phyloP scores from a whole-genome alignment of 2,888 invertebrate species.

The Trachelus tabidus region DNA sequence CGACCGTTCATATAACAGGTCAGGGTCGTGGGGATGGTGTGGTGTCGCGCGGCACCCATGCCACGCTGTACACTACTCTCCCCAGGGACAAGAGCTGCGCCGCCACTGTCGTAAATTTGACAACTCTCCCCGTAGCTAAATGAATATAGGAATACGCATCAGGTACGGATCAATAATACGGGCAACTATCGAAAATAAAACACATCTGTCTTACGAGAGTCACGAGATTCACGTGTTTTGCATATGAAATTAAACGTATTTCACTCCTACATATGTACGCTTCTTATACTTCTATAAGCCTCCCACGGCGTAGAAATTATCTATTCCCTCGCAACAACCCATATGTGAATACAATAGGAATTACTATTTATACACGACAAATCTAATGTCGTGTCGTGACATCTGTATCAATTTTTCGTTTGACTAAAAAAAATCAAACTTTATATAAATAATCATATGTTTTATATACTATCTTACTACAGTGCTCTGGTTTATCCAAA shows the following conservation, averaged over 20 bases:
- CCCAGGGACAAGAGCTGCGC: constrained; percentile 29
- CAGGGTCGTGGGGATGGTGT: constrained; percentile 32
- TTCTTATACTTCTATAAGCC: not conserved
- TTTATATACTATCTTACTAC: not conserved
- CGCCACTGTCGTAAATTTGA: constrained; percentile 47
- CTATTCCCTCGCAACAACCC: not conserved
- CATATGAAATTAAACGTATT: not conserved
- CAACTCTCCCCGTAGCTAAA: constrained; percentile 49
- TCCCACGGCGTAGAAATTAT: not conserved
- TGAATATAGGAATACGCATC: constrained; percentile 34
- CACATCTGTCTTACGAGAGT: not conserved
- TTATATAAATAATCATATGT: not conserved
- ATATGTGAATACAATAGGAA: not conserved
- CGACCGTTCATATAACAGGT: constrained; percentile 24
- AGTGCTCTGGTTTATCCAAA: not conserved
- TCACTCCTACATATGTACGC: not conserved
- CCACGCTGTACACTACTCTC: constrained; percentile 24
- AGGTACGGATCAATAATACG: not conserved
- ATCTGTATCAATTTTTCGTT: not conserved
- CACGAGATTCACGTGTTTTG: not conserved
- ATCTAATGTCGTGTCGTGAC: not conserved
- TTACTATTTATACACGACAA: not conserved
- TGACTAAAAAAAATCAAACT: not conserved
- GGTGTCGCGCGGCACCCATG: constrained; percentile 14
- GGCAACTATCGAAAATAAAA: constrained; percentile 19